Evolutionary conservation across 2,797 vertebrate genomes (phyloP).

Genomic region (Tympanoctomys barrerae): DNA sequence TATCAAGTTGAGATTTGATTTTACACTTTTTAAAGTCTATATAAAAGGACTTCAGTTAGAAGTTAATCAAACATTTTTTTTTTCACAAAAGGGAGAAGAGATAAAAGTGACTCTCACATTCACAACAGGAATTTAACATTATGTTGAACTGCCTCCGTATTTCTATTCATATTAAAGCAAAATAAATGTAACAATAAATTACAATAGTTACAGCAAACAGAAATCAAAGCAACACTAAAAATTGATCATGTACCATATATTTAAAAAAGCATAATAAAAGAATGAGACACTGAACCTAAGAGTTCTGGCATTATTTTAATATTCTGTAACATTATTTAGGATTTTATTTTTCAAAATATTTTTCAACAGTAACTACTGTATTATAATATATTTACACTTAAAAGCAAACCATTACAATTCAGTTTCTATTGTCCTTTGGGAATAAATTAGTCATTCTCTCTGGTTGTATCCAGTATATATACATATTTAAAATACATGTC

Average conservation of each 20-base stretch:
- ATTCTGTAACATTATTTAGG: conserved; percentile 78
- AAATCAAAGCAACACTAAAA: conserved; percentile 86
- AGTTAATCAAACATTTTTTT: conserved; percentile 63
- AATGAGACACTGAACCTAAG: conserved; percentile 68
- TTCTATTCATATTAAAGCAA: conserved; percentile 78
- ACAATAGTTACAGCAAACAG: conserved; percentile 83
- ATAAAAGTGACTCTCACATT: conserved; percentile 65
- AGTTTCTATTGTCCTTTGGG: conserved; percentile 88
- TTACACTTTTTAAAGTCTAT: conserved; percentile 78
- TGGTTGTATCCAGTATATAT: conserved; percentile 83
- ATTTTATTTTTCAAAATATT: conserved; percentile 84
- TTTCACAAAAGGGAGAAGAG: conserved; percentile 72
- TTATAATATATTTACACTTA: conserved; percentile 87
- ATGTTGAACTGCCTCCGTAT: conserved; percentile 52
- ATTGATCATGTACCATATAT: conserved; percentile 79
- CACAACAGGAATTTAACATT: conserved; percentile 77
- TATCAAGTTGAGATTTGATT: conserved; percentile 74
- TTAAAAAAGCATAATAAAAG: conserved; percentile 77
- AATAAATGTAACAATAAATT: conserved; percentile 84
- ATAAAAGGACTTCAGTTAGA: conserved; percentile 76
- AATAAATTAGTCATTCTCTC: conserved; percentile 89
- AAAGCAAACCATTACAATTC: conserved; percentile 87
- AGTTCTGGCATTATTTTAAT: conserved; percentile 80
- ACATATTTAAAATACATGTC: conserved; percentile 86
- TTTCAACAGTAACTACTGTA: conserved; percentile 82